Conservation (phyloP, 2,113 vertebrate species). For the Rallus limicola region DNA sequence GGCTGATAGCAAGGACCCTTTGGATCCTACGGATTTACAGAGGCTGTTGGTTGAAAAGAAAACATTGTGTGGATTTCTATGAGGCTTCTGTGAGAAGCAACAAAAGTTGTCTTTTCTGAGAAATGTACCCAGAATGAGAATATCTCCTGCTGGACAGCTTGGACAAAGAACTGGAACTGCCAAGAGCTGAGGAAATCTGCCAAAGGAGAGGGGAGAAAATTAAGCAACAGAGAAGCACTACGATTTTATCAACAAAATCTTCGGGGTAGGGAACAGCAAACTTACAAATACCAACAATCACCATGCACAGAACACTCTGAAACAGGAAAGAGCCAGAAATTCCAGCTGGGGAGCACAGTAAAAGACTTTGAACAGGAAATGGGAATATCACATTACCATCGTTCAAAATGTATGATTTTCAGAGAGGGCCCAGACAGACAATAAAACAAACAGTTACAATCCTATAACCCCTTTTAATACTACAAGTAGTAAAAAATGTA, state of each 20-base stretch:
- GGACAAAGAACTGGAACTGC: conserved; percentile 75
- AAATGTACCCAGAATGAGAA: conserved; percentile 55
- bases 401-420: neutral
- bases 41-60: conserved; percentile 5
- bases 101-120: conserved; percentile 47
- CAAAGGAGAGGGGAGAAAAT: conserved; percentile 69
- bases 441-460: neutral
- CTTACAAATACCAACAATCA: neutral
- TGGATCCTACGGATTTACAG: neutral
- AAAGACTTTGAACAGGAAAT: conserved; percentile 22
- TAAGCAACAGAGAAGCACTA: conserved; percentile 16
- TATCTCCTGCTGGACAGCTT: conserved; percentile 32
- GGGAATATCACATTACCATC: neutral
- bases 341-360: neutral
- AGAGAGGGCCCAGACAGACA: neutral
- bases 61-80: conserved; percentile 39
- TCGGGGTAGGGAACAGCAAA: neutral
- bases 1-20: neutral
- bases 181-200: conserved; percentile 39
- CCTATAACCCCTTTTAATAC: neutral
- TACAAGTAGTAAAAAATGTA: neutral
- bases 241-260: neutral
- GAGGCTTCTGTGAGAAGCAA: conserved; percentile 44
- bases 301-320: neutral
- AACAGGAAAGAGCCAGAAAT: neutral